These are phyloP conservation scores for Peromyscus californicus DNA, from an alignment of 2,113 vertebrate species.

Conservation along the genomic window DNA sequence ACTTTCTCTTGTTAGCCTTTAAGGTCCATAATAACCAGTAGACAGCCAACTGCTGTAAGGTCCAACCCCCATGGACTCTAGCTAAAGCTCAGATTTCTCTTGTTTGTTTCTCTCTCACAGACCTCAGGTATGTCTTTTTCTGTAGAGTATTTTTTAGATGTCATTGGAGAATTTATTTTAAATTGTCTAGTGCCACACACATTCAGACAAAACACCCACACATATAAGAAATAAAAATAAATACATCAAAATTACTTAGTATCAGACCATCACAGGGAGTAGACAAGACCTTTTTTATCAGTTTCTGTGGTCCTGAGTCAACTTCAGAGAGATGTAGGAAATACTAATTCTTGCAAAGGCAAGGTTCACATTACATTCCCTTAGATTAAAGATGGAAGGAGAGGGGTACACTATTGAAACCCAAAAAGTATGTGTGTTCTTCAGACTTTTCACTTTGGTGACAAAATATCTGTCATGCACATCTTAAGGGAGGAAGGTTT, in stretches of 20 bases:
- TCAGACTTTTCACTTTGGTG: neutral
- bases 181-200: neutral
- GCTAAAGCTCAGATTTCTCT: conserved; percentile 42
- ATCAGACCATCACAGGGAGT: neutral
- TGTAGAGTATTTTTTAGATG: neutral
- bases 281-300: neutral
- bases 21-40: conserved; percentile 16
- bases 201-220: neutral
- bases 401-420: neutral
- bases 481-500: neutral
- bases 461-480: neutral
- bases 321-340: neutral
- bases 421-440: neutral
- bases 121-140: neutral
- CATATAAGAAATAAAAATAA: neutral
- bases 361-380: neutral
- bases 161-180: conserved; percentile 35
- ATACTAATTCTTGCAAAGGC: neutral
- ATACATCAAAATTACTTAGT: neutral
- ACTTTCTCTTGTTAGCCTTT: conserved; percentile 55
- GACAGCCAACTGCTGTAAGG: neutral
- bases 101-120: neutral
- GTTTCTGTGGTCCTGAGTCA: neutral
- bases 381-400: conserved; percentile 28
- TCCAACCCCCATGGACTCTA: neutral